Conservation (phyloP, 2,797 vertebrate genomes). For the Gymnocypris eckloni region DNA sequence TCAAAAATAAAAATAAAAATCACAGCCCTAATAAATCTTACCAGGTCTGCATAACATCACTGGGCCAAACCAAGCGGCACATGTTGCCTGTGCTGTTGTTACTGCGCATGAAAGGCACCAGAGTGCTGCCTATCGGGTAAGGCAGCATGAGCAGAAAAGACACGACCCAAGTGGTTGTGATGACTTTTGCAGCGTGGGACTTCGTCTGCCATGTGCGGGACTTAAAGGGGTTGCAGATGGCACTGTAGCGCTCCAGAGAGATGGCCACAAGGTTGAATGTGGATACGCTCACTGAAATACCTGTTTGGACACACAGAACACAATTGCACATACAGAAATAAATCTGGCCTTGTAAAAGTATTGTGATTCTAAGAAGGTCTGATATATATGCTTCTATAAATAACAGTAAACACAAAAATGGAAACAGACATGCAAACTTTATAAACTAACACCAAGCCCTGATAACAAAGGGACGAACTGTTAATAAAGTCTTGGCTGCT, state of each 20-base stretch:
- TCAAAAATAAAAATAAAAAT: background rate
- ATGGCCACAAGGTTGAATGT: slow-evolving; percentile 98
- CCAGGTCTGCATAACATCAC: slow-evolving; percentile 88
- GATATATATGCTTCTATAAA: slow-evolving; percentile 2
- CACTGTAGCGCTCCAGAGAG: slow-evolving; percentile 95
- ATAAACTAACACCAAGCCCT: slow-evolving; percentile 13
- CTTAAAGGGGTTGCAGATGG: slow-evolving; percentile 94
- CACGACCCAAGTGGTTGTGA: slow-evolving; percentile 89
- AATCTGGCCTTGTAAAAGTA: slow-evolving; percentile 12
- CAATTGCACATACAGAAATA: slow-evolving; percentile 16
- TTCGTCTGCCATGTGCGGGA: slow-evolving; percentile 98
- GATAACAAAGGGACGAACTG: slow-evolving; percentile 40
- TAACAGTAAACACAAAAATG: slow-evolving; percentile 18
- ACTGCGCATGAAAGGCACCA: slow-evolving; percentile 87
- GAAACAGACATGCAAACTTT: slow-evolving; percentile 10
- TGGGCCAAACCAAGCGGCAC: slow-evolving; percentile 93
- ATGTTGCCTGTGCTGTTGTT: slow-evolving; percentile 93
- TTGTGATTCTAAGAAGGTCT: background rate
- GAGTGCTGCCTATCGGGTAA: slow-evolving; percentile 91
- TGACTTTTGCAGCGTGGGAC: slow-evolving; percentile 94
- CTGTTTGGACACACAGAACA: slow-evolving; percentile 68
- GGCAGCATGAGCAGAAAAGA: slow-evolving; percentile 94
- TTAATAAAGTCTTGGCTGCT: slow-evolving; percentile 20
- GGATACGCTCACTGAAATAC: slow-evolving; percentile 94
- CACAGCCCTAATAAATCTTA: slow-evolving; percentile 70